phyloP scores from a whole-genome alignment of 2,797 vertebrate genomes.

The Otus scops region DNA sequence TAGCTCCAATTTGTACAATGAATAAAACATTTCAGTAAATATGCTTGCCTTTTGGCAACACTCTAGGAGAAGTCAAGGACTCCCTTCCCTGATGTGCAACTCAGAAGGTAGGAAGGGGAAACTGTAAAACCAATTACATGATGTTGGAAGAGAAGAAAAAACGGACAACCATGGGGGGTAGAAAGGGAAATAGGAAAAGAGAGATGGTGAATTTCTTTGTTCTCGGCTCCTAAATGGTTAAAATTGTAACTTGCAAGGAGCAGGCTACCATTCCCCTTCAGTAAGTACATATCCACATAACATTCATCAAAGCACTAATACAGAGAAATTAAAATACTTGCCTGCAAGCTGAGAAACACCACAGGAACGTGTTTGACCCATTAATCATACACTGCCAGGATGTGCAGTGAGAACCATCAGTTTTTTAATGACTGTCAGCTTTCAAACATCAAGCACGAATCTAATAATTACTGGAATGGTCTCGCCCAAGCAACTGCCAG shows the following conservation, averaged over 20 bases:
- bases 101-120: neutral
- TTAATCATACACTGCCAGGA: slow-evolving; percentile 1
- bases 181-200: neutral
- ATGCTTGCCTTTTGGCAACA: neutral
- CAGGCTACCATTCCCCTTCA: neutral
- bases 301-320: slow-evolving; percentile 17
- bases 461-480: neutral
- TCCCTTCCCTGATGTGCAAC: neutral
- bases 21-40: neutral
- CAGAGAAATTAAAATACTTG: slow-evolving; percentile 49
- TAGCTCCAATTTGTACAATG: neutral
- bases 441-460: neutral
- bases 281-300: neutral
- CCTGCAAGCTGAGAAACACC: slow-evolving; percentile 41
- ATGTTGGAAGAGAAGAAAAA: neutral
- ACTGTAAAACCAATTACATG: neutral
- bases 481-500: neutral
- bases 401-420: neutral
- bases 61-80: neutral
- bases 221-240: neutral
- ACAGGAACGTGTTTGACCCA: neutral
- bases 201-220: neutral
- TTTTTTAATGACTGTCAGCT: neutral
- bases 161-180: neutral
- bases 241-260: neutral